phyloP scores from a whole-genome alignment of 1,140 invertebrate species.

The Drosophila tsacasi region DNA sequence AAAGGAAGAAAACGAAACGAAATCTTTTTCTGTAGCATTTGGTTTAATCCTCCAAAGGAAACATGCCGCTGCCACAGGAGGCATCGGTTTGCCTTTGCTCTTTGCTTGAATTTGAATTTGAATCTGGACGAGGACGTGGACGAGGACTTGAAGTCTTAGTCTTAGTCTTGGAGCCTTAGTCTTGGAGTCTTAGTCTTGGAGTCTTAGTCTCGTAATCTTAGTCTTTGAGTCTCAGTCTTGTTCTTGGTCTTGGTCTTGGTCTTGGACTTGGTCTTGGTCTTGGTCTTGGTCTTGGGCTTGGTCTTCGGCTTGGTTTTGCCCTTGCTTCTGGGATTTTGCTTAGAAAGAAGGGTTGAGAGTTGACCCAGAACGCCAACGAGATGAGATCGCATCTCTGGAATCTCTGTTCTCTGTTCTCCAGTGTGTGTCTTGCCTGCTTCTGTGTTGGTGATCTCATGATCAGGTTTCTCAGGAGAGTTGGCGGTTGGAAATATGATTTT shows the following conservation, averaged over 20 bases:
- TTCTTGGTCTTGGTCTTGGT: no score
- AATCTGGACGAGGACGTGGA: neutral
- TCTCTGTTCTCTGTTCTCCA: constrained; percentile 19
- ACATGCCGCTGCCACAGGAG: constrained; percentile 67
- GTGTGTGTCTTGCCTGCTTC: neutral
- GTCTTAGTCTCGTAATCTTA: no score
- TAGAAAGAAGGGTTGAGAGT: constrained; percentile 57
- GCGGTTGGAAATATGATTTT: constrained; percentile 58
- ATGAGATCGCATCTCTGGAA: constrained; percentile 35
- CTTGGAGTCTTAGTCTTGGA: no score
- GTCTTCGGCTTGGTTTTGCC: neutral
- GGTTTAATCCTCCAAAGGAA: constrained; percentile 76
- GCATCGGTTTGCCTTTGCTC: constrained; percentile 14
- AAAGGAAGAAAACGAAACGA: constrained; percentile 16
- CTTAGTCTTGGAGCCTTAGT: no score
- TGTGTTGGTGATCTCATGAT: constrained; percentile 48
- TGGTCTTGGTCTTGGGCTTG: neutral
- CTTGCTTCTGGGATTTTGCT: constrained; percentile 38
- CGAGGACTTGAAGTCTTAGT: neutral
- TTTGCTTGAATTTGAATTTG: constrained; percentile 9
- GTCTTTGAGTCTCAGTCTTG: no score
- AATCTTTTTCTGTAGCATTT: constrained; percentile 76
- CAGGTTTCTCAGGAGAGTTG: constrained; percentile 65
- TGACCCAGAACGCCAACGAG: constrained; percentile 40
- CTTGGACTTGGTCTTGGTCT: neutral